Evolutionary conservation across 2,888 invertebrate species (phyloP).

Genomic region (Xylophagus ater): DNA sequence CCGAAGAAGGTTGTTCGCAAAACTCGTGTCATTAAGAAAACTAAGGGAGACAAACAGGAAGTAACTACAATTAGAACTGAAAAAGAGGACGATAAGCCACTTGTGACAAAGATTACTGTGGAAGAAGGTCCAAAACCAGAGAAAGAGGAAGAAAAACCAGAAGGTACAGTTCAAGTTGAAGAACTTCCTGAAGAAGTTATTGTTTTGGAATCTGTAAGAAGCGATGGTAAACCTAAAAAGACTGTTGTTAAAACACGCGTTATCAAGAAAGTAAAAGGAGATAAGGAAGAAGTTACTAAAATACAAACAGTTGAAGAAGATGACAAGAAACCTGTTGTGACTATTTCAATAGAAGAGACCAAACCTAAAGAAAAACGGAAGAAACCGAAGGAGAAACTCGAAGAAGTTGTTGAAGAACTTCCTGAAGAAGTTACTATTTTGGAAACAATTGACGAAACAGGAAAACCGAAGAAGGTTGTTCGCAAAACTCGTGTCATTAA

Average conservation of each 20-base stretch:
- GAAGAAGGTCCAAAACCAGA: conserved; percentile 19
- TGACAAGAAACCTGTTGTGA: conserved; percentile 29
- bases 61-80: conserved; percentile 36
- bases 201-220: conserved; percentile 29
- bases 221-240: conserved; percentile 28
- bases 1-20: conserved; percentile 29
- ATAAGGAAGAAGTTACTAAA: conserved; percentile 29
- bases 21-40: conserved; percentile 32
- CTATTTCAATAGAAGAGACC: conserved; percentile 28
- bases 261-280: conserved; percentile 27
- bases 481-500: no score
- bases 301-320: conserved; percentile 35
- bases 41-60: conserved; percentile 33
- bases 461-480: no score
- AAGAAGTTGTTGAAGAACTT: no score
- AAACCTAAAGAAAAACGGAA: no score
- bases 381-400: no score
- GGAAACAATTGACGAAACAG: no score
- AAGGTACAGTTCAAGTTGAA: conserved; percentile 20
- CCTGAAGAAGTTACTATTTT: no score
- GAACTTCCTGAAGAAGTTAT: conserved; percentile 33
- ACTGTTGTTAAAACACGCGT: conserved; percentile 29
- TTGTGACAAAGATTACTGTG: conserved; percentile 29
- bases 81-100: conserved; percentile 35
- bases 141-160: conserved; percentile 14